Evolutionary conservation across 2,888 invertebrate genomes (phyloP), one percentile per base, ranked within the genome.

Genomic region (Hyposoter didymator): DNA sequence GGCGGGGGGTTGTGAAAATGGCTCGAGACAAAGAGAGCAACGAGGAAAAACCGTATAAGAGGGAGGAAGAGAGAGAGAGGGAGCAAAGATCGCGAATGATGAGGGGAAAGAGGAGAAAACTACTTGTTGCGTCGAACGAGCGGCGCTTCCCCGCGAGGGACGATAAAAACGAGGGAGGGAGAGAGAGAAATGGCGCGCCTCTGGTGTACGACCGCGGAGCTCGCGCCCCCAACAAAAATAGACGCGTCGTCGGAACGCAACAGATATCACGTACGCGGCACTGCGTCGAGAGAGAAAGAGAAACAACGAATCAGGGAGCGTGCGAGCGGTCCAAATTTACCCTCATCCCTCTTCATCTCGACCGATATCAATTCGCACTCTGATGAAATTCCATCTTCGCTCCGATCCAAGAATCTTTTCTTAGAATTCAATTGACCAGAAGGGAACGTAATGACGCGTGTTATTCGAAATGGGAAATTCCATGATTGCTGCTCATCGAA

Each of bases 111-210:
- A 79, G 78, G 90, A 90, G 89, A 81, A 89, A 91, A 92, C 93
- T 91, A 92, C 93, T 93, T 93, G 93, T 93, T 92, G 92, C 92
- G 90, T 91, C 89, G 86, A 87, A 87, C 87, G 67, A 81, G 76
- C 87, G 89, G 88, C 89, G 90, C 89, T 81, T 67, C 89, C 87
- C 87, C 88, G 90, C 89, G 90, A 91, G 52, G 70, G 55, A 22
- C 14, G 66, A 73, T 66, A 67, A 52, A 62, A 17, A 35, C n/a
- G 39, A 64, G 55, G 19, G 22, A 66, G 62, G 52, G 28, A 52
- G n/a, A 67, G 66, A 73, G 78, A 76, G 79, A 64, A 70, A 75
- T 78, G 69, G 69, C 76, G 73, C 79, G 78, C 64, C 79, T 81
- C 69, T 74, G 55, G 70, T 22, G 70, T 22, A 73, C 73, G 80